Percentiles rank a stretch among this genome's conserved stretches.
phyloP scores from a whole-genome alignment of 2,888 invertebrate species.

The Dione juno region DNA sequence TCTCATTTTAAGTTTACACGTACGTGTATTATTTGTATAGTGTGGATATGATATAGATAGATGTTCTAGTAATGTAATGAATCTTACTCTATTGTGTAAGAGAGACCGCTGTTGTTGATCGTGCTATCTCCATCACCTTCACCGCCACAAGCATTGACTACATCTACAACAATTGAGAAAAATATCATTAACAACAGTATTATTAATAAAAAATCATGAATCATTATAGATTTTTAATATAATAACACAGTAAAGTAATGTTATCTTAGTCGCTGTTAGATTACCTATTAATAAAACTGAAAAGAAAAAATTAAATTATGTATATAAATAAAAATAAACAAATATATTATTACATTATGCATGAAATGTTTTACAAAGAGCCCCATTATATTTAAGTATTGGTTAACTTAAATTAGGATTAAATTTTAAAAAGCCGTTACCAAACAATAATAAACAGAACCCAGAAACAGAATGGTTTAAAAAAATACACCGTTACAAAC shows the following conservation, averaged over 20 bases:
- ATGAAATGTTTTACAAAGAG: not conserved
- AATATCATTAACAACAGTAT: conserved; percentile 61
- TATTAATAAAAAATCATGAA: conserved; percentile 32
- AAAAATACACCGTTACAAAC: conserved; percentile 44
- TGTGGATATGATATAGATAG: conserved; percentile 20
- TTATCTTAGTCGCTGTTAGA: conserved; percentile 24
- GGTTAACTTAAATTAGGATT: conserved; percentile 35
- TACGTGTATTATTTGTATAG: not conserved
- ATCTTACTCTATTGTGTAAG: conserved; percentile 82
- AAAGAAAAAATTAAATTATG: conserved; percentile 5
- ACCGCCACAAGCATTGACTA: conserved; percentile 95
- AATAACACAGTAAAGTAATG: conserved; percentile 26
- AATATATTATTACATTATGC: not conserved
- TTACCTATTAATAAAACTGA: conserved; percentile 10
- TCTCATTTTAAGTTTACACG: too few relatives aligned
- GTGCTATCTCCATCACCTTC: conserved; percentile 87
- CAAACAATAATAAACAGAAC: conserved; percentile 35
- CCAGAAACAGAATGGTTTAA: conserved; percentile 32
- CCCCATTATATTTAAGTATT: conserved; percentile 15
- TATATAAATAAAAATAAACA: not conserved
- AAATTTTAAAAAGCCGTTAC: conserved; percentile 44
- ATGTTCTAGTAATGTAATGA: conserved; percentile 44
- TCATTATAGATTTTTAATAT: conserved; percentile 14
- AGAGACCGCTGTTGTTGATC: conserved; percentile 83
- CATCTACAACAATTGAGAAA: conserved; percentile 89